Conservation (phyloP, 2,888 invertebrate genomes). For the Temnothorax unifasciatus region DNA sequence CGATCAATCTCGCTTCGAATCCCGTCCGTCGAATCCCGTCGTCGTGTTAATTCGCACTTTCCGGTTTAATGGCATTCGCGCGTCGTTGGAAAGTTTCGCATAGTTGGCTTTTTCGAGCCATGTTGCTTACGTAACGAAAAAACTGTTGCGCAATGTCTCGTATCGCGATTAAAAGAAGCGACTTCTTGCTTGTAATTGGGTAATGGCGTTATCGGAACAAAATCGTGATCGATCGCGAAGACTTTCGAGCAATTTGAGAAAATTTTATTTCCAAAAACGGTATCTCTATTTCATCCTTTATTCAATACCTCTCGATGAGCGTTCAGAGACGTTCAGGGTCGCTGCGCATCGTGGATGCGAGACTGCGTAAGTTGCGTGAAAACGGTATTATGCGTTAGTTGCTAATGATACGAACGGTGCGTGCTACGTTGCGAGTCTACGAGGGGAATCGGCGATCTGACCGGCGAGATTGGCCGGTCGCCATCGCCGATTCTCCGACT, state of each 20-base stretch:
- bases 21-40: constrained; percentile 30
- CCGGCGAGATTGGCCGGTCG: constrained; percentile 28
- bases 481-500: constrained; percentile 87
- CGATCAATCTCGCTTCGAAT: constrained; percentile 31
- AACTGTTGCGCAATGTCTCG: constrained; percentile 18
- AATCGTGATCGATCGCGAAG: not conserved
- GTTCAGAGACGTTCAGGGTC: constrained; percentile 51
- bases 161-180: constrained; percentile 21
- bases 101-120: constrained; percentile 33
- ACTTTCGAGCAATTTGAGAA: not conserved
- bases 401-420: constrained; percentile 77
- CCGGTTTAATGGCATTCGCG: constrained; percentile 32
- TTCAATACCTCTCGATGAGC: not conserved
- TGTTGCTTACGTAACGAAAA: constrained; percentile 27
- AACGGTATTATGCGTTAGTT: constrained; percentile 78
- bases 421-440: constrained; percentile 86
- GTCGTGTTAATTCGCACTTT: constrained; percentile 35
- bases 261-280: not conserved
- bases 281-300: not conserved
- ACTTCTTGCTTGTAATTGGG: constrained; percentile 25
- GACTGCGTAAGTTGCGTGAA: constrained; percentile 51
- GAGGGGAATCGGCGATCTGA: constrained; percentile 76
- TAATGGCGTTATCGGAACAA: not conserved
- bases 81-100: constrained; percentile 48
- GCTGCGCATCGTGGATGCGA: constrained; percentile 43